phyloP scores from a whole-genome alignment of 2,888 invertebrate species.

The Volucella zonaria region DNA sequence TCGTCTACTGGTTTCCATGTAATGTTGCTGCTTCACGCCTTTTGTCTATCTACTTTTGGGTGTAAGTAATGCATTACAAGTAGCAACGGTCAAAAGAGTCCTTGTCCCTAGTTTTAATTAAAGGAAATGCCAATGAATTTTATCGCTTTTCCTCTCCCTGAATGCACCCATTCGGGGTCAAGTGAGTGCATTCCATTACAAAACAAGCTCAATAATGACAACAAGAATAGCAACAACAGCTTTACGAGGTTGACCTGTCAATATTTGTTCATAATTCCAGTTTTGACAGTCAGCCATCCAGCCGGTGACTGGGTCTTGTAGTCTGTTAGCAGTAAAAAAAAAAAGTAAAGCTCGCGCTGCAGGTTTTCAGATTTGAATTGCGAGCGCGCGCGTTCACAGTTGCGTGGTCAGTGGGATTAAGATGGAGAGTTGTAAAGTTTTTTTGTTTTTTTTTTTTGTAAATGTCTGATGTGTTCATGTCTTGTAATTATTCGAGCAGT shows the following conservation, averaged over 20 bases:
- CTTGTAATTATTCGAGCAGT: conserved; percentile 62
- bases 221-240: conserved; percentile 7
- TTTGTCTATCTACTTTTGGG: neutral
- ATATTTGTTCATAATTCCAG: conserved; percentile 56
- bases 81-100: conserved; percentile 10
- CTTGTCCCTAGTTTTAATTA: conserved; percentile 54
- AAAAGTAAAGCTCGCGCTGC: conserved; percentile 26
- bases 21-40: conserved; percentile 42
- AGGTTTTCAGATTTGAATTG: conserved; percentile 41
- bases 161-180: conserved; percentile 42
- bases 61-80: conserved; percentile 21
- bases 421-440: conserved; percentile 12
- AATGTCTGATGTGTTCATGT: conserved; percentile 61
- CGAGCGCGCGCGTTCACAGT: conserved; percentile 35
- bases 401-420: conserved; percentile 48
- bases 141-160: conserved; percentile 26
- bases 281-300: conserved; percentile 13
- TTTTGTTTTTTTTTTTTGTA: conserved; percentile 32
- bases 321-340: conserved; percentile 40
- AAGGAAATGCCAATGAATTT: conserved; percentile 42
- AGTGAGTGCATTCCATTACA: conserved; percentile 44
- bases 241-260: conserved; percentile 66
- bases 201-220: conserved; percentile 1
- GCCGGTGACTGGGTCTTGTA: conserved; percentile 19
- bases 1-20: conserved; percentile 25